Conservation (phyloP, 2,888 invertebrate genomes). For the Smittia aterrima region DNA sequence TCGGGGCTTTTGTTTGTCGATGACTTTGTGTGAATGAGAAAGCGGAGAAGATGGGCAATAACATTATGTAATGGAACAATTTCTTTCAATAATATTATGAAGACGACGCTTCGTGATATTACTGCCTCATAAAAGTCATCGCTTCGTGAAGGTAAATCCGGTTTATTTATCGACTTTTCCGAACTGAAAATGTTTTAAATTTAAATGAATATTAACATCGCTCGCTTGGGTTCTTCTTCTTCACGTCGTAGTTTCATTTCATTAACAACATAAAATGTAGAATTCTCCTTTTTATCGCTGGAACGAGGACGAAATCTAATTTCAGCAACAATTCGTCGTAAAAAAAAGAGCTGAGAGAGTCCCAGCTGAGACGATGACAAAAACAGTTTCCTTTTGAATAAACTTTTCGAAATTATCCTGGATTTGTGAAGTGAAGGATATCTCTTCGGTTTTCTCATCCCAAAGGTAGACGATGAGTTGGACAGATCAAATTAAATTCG, state of each 20-base stretch:
- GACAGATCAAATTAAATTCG: slow-evolving; percentile 14
- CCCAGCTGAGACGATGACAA: slow-evolving; percentile 13
- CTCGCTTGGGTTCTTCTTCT: neutral
- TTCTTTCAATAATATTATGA: slow-evolving; percentile 25
- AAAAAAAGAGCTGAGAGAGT: neutral
- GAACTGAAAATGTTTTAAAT: neutral
- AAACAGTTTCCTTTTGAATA: slow-evolving; percentile 15
- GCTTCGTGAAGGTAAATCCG: neutral
- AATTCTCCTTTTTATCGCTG: slow-evolving; percentile 2
- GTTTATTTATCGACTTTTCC: slow-evolving; percentile 17
- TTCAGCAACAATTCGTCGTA: slow-evolving; percentile 16
- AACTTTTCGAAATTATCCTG: neutral
- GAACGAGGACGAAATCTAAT: slow-evolving; percentile 19
- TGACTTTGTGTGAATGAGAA: slow-evolving; percentile 20
- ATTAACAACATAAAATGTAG: slow-evolving; percentile 13
- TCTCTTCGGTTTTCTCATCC: neutral
- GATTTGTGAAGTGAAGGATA: no score
- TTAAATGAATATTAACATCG: slow-evolving; percentile 16
- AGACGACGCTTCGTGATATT: neutral
- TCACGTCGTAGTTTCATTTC: slow-evolving; percentile 19
- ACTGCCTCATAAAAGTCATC: slow-evolving; percentile 15
- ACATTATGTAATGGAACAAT: slow-evolving; percentile 13
- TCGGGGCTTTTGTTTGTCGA: slow-evolving; percentile 13
- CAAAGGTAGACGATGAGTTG: neutral
- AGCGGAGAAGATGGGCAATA: slow-evolving; percentile 14